Evolutionary conservation across 2,113 vertebrate species (phyloP), one percentile per base, ranked within the genome.

Genomic region (Psammodynastes pulverulentus): DNA sequence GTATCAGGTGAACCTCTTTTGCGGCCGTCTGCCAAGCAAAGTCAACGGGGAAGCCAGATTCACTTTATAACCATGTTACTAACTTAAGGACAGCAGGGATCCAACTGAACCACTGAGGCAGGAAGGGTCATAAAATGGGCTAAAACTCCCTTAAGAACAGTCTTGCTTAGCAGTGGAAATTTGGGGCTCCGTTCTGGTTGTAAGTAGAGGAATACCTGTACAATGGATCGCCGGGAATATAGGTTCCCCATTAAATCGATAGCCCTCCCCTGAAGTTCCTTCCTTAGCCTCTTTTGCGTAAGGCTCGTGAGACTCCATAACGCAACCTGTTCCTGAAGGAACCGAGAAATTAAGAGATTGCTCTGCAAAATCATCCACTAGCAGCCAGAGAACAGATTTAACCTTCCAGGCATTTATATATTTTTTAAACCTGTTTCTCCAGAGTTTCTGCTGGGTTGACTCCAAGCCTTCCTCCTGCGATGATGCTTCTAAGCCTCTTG

Each of bases 401-500:
- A 93, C 58, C 54, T 96, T 91, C 87, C 88, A 94, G 26, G 15
- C 51, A 90, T 93, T 72, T 86, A 90, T 94, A 93, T 89, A 62
- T 79, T 89, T 29, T 29, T 12, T 17, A 67, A 89, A 43, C 19
- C 93, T 90, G 94, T 93, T 94, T 87, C 91, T 62, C 88, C 90
- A 86, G 90, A 86, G 0, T 0, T 93, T 93, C 39, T 95, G 94
- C 89, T 88, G 94, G 29, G 3, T 86, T 85, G 21, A 12, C 39
- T 86, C 88, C 54, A 3, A 43, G 29, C 29, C 8, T 93, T 91
- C 90, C 89, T 92, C 79, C 46, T 48, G 90, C 43, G 34, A 24
- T 23, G 0, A 0, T 34, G 13, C 89, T 53, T 87, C 98, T 96
- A 99, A 3, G 97, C 98, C 2, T 98, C 97, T 45, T 98, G 92